Evolutionary conservation across 2,113 vertebrate genomes (phyloP).

Genomic region (Albula glossodonta): DNA sequence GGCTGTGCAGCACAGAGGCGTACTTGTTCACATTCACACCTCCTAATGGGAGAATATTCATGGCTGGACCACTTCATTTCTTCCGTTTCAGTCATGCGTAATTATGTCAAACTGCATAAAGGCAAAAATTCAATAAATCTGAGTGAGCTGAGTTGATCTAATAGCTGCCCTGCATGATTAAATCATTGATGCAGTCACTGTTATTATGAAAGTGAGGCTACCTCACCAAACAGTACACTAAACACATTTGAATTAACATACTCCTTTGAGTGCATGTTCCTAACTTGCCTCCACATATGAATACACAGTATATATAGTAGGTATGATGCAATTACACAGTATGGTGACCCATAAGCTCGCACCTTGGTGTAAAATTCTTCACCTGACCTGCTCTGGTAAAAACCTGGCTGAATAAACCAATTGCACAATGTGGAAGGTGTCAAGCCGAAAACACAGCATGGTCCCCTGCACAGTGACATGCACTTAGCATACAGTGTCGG

Average conservation of each 20-base stretch:
- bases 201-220: background rate
- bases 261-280: background rate
- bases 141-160: background rate
- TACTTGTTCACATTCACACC: background rate
- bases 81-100: background rate
- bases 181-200: background rate
- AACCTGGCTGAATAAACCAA: background rate
- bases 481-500: background rate
- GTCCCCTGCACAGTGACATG: background rate
- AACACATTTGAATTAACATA: background rate
- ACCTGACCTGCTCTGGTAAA: background rate
- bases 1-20: background rate
- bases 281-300: background rate
- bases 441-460: background rate
- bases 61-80: background rate
- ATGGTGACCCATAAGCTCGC: background rate
- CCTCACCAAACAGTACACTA: background rate
- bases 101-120: background rate
- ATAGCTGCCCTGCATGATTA: background rate
- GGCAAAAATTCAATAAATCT: conserved; percentile 1
- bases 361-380: background rate
- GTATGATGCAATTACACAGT: background rate
- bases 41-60: background rate
- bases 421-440: background rate
- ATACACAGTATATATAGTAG: background rate